Conservation (phyloP, 2,888 invertebrate genomes). For the Hirtodrosophila duncani region DNA sequence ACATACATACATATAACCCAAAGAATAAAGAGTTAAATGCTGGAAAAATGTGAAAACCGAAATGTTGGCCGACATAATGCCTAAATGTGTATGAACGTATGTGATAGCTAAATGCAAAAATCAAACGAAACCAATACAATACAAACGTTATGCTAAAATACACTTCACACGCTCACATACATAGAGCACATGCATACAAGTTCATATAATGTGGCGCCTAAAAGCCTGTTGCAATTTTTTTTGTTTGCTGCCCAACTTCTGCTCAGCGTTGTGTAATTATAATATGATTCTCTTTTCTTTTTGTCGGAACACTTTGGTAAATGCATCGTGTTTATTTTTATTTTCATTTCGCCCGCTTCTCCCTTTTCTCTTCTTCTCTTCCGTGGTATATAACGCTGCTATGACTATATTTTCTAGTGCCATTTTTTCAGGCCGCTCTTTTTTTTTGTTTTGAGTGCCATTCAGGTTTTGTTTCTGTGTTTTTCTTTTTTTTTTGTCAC, state of each 20-base stretch:
- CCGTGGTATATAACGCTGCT: conserved; percentile 45
- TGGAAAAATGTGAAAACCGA: not conserved
- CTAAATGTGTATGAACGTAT: conserved; percentile 30
- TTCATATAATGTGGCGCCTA: conserved; percentile 33
- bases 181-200: not conserved
- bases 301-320: conserved; percentile 18
- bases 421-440: conserved; percentile 27
- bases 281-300: conserved; percentile 38
- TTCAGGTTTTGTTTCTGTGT: not conserved
- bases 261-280: conserved; percentile 57
- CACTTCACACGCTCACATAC: conserved; percentile 2
- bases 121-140: conserved; percentile 22
- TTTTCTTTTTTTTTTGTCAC: conserved; percentile 29
- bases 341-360: not conserved
- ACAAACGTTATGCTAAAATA: conserved; percentile 37
- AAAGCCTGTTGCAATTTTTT: conserved; percentile 49
- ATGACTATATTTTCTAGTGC: conserved; percentile 73
- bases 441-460: not conserved
- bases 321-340: too few species aligned
- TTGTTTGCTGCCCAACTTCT: conserved; percentile 5
- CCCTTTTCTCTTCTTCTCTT: conserved; percentile 10
- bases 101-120: conserved; percentile 22
- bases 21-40: too few species aligned
- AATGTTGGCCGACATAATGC: conserved; percentile 4
- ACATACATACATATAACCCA: too few species aligned